A percentile compares a stretch with the other conserved stretches of the same genome.
Evolutionary conservation across 2,797 vertebrate genomes (phyloP).

Genomic region (Pseudochirops cupreus): DNA sequence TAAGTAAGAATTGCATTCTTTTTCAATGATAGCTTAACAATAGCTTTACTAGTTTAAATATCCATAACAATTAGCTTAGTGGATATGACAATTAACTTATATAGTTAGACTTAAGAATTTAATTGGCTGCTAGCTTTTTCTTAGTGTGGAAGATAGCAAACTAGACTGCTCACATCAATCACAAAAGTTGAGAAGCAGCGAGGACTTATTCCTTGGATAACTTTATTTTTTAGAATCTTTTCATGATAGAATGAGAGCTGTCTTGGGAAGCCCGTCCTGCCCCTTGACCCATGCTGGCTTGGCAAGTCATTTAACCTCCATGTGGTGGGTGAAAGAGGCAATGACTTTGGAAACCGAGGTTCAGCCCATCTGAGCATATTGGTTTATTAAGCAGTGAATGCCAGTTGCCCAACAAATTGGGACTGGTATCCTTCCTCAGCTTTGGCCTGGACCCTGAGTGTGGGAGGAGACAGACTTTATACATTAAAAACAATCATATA

Average conservation of each 20-base stretch:
- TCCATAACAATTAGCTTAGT: background rate
- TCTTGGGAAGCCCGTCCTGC: background rate
- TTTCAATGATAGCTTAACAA: background rate
- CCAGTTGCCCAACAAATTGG: background rate
- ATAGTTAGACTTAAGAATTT: background rate
- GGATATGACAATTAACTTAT: background rate
- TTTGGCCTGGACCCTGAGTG: too few species aligned
- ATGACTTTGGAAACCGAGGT: background rate
- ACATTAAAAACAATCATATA: too few species aligned
- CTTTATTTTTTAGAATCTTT: constrained; percentile 9
- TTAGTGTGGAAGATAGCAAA: constrained; percentile 6
- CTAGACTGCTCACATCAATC: constrained; percentile 18
- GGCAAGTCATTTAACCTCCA: background rate
- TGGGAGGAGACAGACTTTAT: too few species aligned
- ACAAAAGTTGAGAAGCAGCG: background rate
- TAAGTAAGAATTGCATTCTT: constrained; percentile 3
- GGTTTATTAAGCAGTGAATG: background rate
- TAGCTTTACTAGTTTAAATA: background rate
- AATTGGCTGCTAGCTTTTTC: background rate
- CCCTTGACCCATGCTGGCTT: background rate
- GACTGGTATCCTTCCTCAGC: background rate
- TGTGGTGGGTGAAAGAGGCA: background rate
- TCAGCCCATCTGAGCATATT: background rate
- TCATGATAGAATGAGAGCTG: background rate
- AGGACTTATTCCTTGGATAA: background rate